Evolutionary conservation across 2,113 vertebrate species (phyloP).

Genomic region (Gymnobelideus leadbeateri): DNA sequence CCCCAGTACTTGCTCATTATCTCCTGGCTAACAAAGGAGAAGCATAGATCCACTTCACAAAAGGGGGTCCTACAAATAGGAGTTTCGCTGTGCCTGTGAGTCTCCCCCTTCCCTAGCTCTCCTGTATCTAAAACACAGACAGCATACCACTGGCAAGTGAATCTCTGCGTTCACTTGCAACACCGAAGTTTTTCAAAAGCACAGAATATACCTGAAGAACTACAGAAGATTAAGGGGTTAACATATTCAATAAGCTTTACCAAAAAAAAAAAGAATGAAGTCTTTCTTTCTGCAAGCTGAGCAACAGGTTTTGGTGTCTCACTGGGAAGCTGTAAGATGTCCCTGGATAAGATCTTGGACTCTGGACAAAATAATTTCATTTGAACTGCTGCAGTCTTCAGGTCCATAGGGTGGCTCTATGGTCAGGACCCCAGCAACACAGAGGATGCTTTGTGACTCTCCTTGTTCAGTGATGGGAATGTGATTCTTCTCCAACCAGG

Average conservation of each 20-base stretch:
- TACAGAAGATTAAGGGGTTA: conserved; percentile 5
- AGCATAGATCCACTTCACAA: not conserved
- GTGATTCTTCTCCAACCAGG: conserved; percentile 93
- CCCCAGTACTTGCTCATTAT: conserved; percentile 7
- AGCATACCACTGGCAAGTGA: not conserved
- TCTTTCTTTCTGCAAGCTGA: conserved; percentile 3
- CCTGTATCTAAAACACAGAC: conserved; percentile 3
- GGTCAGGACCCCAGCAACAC: conserved; percentile 90
- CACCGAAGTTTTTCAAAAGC: conserved; percentile 35
- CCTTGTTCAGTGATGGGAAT: conserved; percentile 90
- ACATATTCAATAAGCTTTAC: conserved; percentile 28
- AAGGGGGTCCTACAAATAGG: not conserved
- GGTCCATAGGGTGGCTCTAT: conserved; percentile 91
- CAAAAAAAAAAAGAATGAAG: conserved; percentile 23
- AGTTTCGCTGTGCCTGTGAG: not conserved
- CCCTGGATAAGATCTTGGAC: conserved; percentile 90
- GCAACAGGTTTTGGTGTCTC: not conserved
- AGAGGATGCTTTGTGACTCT: conserved; percentile 81
- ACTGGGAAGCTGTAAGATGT: conserved; percentile 71
- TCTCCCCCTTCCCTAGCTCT: not conserved
- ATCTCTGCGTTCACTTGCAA: conserved; percentile 47
- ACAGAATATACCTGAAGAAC: conserved; percentile 33
- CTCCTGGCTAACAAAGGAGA: conserved; percentile 41
- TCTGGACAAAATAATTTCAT: conserved; percentile 94
- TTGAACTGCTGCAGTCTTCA: conserved; percentile 92